A percentile compares a stretch with the other conserved stretches of the same genome.
Conservation (phyloP, 2,888 invertebrate species). For the Bibio marci region DNA sequence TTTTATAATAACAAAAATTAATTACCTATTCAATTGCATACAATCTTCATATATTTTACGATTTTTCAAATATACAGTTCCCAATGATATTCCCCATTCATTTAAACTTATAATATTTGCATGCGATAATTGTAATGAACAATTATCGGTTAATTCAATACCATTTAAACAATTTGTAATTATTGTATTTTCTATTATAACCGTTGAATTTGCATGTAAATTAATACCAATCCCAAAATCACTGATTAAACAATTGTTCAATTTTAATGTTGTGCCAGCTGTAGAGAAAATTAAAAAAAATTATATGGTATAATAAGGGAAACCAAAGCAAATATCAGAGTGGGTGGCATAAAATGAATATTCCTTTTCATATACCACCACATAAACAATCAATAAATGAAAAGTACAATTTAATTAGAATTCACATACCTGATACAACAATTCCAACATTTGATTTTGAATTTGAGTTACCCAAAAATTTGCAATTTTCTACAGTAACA, state of each 20-base stretch:
- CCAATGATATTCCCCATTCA: no score
- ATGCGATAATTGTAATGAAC: constrained; percentile 21
- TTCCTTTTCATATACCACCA: neutral
- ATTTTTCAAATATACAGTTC: no score
- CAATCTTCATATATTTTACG: neutral
- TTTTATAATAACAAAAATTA: no score
- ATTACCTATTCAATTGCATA: no score
- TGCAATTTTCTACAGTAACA: constrained; percentile 32
- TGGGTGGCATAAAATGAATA: neutral
- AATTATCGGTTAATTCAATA: constrained; percentile 30
- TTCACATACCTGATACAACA: constrained; percentile 26
- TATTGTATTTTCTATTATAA: constrained; percentile 21
- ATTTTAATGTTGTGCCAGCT: constrained; percentile 19
- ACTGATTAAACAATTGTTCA: constrained; percentile 31
- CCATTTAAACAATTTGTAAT: constrained; percentile 22
- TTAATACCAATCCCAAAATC: constrained; percentile 36
- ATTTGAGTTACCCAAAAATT: constrained; percentile 31
- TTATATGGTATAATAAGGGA: neutral
- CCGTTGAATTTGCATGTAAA: constrained; percentile 25
- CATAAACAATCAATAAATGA: neutral
- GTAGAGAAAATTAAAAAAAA: neutral
- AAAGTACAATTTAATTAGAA: neutral
- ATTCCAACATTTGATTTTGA: constrained; percentile 37
- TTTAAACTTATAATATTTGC: no score
- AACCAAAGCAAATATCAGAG: neutral